Conservation (phyloP, 53 echinoderm and acorn worm species). For the Antedon mediterranea region DNA sequence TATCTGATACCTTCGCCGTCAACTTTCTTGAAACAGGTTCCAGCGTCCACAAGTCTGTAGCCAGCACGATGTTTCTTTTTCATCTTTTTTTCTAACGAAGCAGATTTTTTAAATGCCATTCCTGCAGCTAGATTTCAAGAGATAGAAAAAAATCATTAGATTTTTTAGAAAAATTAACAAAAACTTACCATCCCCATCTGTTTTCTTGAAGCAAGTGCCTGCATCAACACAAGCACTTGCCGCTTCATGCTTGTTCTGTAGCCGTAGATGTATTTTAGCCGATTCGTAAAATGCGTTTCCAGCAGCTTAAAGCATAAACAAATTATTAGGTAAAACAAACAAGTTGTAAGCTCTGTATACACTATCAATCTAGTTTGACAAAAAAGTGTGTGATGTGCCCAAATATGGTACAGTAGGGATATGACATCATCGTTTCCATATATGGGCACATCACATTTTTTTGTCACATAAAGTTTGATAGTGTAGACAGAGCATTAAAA, state of each 20-base stretch:
- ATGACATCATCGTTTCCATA: too few species aligned
- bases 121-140: background rate
- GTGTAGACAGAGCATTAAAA: too few species aligned
- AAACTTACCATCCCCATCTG: constrained; percentile 59
- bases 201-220: constrained; percentile 79
- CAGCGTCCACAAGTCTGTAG: background rate
- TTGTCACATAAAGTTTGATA: too few species aligned
- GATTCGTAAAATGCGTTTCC: constrained; percentile 68
- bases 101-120: background rate
- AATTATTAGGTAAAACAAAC: background rate
- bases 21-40: background rate
- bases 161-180: background rate
- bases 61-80: background rate
- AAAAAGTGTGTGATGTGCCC: too few species aligned
- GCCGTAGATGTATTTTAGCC: constrained; percentile 37
- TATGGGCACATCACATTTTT: too few species aligned
- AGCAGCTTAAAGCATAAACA: constrained; percentile 48
- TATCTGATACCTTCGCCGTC: background rate
- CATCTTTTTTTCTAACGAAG: background rate
- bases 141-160: background rate
- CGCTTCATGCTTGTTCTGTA: constrained; percentile 72
- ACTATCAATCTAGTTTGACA: too few species aligned
- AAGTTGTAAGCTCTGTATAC: too few species aligned
- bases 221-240: constrained; percentile 88
- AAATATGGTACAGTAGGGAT: too few species aligned